Conservation (phyloP, 2,113 vertebrate genomes). For the Opisthocomus hoazin region DNA sequence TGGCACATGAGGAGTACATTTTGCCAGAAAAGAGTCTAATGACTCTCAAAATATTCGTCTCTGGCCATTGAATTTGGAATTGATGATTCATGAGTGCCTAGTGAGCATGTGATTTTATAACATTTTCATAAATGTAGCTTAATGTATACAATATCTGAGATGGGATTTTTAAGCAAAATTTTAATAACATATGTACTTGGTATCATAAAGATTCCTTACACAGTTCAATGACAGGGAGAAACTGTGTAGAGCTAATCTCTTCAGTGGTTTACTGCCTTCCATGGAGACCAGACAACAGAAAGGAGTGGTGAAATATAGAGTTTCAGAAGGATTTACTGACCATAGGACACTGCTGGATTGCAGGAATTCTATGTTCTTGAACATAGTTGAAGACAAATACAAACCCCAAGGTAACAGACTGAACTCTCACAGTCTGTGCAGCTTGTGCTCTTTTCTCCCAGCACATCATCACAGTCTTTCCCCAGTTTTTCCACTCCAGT, state of each 20-base stretch:
- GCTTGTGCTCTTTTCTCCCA: background rate
- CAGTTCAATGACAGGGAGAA: background rate
- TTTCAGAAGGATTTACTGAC: background rate
- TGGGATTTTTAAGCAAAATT: background rate
- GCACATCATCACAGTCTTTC: background rate
- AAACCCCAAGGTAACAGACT: background rate
- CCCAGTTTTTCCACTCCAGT: background rate
- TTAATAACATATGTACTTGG: fast-evolving
- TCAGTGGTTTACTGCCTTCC: background rate
- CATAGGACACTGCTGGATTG: background rate
- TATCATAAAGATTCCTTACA: background rate
- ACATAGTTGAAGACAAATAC: background rate
- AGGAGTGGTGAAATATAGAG: background rate
- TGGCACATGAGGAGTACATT: background rate
- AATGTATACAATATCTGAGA: background rate
- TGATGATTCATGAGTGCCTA: background rate
- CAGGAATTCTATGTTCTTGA: background rate
- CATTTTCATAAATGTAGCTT: background rate
- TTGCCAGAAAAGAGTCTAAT: background rate
- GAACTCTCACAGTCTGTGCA: background rate
- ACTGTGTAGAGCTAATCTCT: background rate
- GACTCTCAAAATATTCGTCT: background rate
- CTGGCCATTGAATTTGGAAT: background rate
- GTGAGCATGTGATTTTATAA: background rate
- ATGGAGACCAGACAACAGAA: background rate